These are phyloP conservation scores for Lethocerus indicus DNA, from an alignment of 1,140 invertebrate species.

Conservation along the genomic window DNA sequence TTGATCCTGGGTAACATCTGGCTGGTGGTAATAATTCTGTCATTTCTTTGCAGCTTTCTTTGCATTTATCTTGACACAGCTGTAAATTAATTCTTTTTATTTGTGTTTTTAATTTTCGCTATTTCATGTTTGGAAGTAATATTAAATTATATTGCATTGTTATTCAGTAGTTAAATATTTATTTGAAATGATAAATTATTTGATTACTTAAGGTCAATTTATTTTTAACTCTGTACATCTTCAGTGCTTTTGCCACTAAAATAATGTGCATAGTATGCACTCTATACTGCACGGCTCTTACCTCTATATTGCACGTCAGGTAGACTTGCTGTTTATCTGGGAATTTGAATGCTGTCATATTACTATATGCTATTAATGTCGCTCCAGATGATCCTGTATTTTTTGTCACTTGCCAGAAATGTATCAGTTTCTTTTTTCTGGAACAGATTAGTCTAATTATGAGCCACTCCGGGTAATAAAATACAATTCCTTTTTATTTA, in stretches of 20 bases:
- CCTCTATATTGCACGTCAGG: slow-evolving; percentile 56
- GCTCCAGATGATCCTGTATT: slow-evolving; percentile 37
- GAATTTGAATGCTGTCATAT: slow-evolving; percentile 53
- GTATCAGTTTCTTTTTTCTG: slow-evolving; percentile 47
- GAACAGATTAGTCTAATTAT: slow-evolving; percentile 11
- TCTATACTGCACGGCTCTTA: no score
- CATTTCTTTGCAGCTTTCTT: slow-evolving; percentile 19
- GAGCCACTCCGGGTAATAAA: neutral
- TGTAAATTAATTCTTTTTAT: no score
- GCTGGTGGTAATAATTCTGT: slow-evolving; percentile 9
- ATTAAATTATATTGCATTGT: no score
- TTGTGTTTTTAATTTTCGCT: no score
- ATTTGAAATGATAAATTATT: no score
- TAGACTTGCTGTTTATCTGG: slow-evolving; percentile 52
- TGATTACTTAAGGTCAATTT: no score
- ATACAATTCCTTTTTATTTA: neutral
- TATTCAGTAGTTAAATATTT: no score
- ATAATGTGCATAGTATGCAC: no score
- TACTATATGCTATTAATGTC: slow-evolving; percentile 43
- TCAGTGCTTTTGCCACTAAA: no score
- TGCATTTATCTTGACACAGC: slow-evolving; percentile 25
- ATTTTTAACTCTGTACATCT: no score
- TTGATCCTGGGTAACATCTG: slow-evolving; percentile 18
- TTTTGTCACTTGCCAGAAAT: slow-evolving; percentile 39
- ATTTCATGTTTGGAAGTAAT: no score